Base-by-base conservation (phyloP, 2,113 vertebrate genomes). In the Macquaria ambigua region DNA sequence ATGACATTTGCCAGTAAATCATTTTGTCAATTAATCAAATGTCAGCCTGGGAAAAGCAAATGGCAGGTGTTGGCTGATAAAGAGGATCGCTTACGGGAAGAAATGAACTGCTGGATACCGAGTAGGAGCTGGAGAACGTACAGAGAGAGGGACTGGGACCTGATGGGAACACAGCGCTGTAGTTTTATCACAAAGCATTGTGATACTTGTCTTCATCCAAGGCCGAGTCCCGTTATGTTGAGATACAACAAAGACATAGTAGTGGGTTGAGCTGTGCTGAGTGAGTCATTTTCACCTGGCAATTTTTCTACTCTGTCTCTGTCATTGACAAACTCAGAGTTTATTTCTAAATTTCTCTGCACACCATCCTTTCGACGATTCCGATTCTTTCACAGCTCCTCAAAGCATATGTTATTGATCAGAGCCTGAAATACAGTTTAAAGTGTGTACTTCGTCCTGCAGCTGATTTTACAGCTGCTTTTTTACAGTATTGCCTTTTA, bases 21-120 rank as follows among this genome's bases (percentile, higher is more conserved):
- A 55, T 86, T 84, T 82, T 41, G 82, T 87, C 87, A 92, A 81
- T 87, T 91, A 86, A 92, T 94, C 84, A 93, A 91, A 93, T 94
- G 89, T 90, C 92, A 95, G 81, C 81, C 50, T 28, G 53, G 63
- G 78, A 81, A 86, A 89, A 77, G 81, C 69, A 92, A 91, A 93
- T 88, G 86, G 66, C 87, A 94, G 86, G 59, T 72, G 71, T 77
- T 86, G 83, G 71, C 81, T 84, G 87, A 88, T 87, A 88, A 91
- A 77, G 77, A 58, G 37, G 56, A 75, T 74, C 31, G 48, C 74
- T 69, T 59, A 62, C 48, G 55, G 67, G n/a, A 53, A 58, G 37
- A 90, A 87, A 82, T 78, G 3, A 87, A 85, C 50, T 58, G 71
- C 43, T 67, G 53, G 56, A 90, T 82, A 61, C 67, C 28, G 15